Conservation (phyloP, 2,113 vertebrate genomes). For the Phoxinus phoxinus region DNA sequence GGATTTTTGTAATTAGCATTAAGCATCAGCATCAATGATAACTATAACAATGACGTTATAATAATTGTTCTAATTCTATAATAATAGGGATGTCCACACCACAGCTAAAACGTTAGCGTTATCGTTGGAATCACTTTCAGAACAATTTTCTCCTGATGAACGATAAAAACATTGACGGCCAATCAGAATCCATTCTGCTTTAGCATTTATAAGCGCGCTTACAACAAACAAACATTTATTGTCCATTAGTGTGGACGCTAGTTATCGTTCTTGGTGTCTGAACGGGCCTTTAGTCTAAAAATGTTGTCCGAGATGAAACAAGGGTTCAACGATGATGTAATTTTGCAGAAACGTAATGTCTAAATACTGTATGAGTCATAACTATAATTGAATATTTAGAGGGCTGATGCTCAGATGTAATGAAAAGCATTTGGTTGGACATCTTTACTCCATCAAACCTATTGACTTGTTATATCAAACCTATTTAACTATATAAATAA, state of each 20-base stretch:
- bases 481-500: not conserved
- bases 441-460: conserved; percentile 20
- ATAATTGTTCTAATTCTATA: too few relatives aligned
- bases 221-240: not conserved
- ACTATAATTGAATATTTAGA: conserved; percentile 8
- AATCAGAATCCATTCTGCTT: too few relatives aligned
- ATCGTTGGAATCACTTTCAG: too few relatives aligned
- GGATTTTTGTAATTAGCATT: not conserved
- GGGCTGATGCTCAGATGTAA: not conserved
- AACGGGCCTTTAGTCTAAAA: not conserved
- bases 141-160: too few relatives aligned
- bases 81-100: too few relatives aligned
- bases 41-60: too few relatives aligned
- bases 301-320: not conserved
- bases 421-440: not conserved
- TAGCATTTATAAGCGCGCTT: not conserved
- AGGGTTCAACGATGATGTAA: not conserved
- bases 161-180: too few relatives aligned
- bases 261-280: not conserved
- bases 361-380: not conserved
- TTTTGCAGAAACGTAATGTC: not conserved
- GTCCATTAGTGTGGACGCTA: not conserved
- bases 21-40: too few relatives aligned
- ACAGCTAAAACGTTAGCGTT: too few relatives aligned
- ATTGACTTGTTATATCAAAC: conserved; percentile 18